Percentiles rank a stretch among this genome's conserved stretches.
These are phyloP conservation scores for Morbakka virulenta DNA, from an alignment of 30 jellyfish, hydroid and myxozoan genomes.

Conservation along the genomic window DNA sequence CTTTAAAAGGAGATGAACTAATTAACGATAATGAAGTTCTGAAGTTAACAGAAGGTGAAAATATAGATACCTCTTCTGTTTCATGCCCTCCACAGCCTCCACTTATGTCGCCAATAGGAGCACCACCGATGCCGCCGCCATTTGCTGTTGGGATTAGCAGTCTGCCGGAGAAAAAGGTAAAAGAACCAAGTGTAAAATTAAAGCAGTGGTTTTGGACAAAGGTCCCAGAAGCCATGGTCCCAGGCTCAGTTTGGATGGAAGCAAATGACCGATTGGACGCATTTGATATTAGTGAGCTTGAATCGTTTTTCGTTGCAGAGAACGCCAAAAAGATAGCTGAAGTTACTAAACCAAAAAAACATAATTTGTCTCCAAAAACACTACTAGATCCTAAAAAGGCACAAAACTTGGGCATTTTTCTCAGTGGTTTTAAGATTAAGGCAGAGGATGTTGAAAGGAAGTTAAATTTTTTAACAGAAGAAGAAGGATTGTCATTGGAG, in stretches of 20 bases:
- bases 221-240: conserved; percentile 70
- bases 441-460: conserved; percentile 67
- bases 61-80: neutral
- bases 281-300: conserved; percentile 52
- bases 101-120: conserved; percentile 26
- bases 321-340: conserved; percentile 5
- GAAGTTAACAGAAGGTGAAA: neutral
- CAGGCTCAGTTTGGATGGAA: conserved; percentile 69
- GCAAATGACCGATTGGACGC: conserved; percentile 52
- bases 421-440: conserved; percentile 84
- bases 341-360: neutral
- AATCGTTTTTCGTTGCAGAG: conserved; percentile 54
- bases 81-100: conserved; percentile 85
- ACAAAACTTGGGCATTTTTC: conserved; percentile 88
- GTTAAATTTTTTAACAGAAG: conserved; percentile 58
- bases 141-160: conserved; percentile 17
- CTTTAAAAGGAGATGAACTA: too few species aligned
- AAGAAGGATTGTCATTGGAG: conserved; percentile 68
- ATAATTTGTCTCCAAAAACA: conserved; percentile 37
- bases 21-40: too few species aligned
- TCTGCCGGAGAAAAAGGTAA: conserved; percentile 55
- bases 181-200: conserved; percentile 78
- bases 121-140: conserved; percentile 85
- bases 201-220: conserved; percentile 91
- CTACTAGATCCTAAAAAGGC: conserved; percentile 88